Conservation (phyloP, 2,113 vertebrate species). For the Tamias sibiricus region DNA sequence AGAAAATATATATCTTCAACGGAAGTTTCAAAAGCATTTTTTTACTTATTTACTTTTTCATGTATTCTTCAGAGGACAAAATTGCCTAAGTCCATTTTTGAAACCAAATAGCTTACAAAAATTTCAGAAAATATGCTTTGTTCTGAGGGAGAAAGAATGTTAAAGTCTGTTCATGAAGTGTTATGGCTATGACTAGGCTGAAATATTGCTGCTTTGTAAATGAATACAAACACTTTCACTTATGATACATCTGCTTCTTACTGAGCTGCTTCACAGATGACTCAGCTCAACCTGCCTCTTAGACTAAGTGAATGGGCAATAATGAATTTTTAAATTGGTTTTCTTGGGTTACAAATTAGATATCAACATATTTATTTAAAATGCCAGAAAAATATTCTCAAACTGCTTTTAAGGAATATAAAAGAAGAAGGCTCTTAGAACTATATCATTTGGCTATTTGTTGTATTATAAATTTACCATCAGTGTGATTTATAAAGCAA, state of each 20-base stretch:
- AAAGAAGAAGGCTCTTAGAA: slow-evolving; percentile 30
- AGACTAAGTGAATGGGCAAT: neutral
- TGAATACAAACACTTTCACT: slow-evolving; percentile 22
- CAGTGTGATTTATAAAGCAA: slow-evolving; percentile 13
- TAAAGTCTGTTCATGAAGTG: slow-evolving; percentile 43
- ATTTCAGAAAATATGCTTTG: slow-evolving; percentile 46
- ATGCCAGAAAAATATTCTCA: slow-evolving; percentile 37
- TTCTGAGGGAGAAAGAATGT: neutral
- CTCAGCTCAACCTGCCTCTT: slow-evolving; percentile 26
- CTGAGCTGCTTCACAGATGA: neutral
- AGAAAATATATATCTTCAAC: neutral
- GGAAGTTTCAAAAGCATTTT: neutral
- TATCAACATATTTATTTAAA: slow-evolving; percentile 57
- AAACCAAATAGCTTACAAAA: slow-evolving; percentile 38
- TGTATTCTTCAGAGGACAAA: slow-evolving; percentile 16
- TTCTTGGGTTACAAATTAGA: slow-evolving; percentile 44
- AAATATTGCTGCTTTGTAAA: slow-evolving; percentile 53
- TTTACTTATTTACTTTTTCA: slow-evolving; percentile 17
- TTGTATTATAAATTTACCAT: neutral
- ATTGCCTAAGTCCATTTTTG: slow-evolving; percentile 17
- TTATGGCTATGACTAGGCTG: neutral
- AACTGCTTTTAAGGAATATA: neutral
- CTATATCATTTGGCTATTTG: neutral
- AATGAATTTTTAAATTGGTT: slow-evolving; percentile 34
- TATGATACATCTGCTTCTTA: neutral